phyloP scores from a whole-genome alignment of 1,140 invertebrate species.

The Drosophila yakuba region DNA sequence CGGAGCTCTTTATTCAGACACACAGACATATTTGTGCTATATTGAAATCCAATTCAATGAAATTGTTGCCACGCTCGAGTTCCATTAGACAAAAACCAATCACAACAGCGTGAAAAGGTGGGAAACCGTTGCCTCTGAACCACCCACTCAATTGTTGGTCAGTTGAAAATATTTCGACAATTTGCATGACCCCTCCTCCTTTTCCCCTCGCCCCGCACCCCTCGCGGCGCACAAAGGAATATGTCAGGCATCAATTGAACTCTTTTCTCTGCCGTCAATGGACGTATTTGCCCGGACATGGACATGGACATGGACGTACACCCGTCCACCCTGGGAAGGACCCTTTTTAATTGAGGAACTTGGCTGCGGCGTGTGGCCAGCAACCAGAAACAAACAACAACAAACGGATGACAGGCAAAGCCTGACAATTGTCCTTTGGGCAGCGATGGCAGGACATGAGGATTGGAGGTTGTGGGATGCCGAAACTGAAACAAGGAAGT shows the following conservation, averaged over 20 bases:
- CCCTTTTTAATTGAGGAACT: conserved; percentile 78
- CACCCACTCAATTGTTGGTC: conserved; percentile 75
- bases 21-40: conserved; percentile 43
- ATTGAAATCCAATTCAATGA: conserved; percentile 84
- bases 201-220: not conserved
- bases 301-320: not conserved
- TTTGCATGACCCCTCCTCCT: conserved; percentile 61
- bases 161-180: conserved; percentile 83
- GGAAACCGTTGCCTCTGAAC: conserved; percentile 17
- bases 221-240: conserved; percentile 67
- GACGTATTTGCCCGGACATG: conserved; percentile 36
- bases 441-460: conserved; percentile 34
- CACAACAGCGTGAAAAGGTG: conserved; percentile 71
- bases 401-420: conserved; percentile 50
- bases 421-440: conserved; percentile 56
- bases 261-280: conserved; percentile 61
- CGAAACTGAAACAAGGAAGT: conserved; percentile 2
- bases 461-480: conserved; percentile 8
- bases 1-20: conserved; percentile 33
- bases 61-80: conserved; percentile 80
- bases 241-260: conserved; percentile 79
- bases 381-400: conserved; percentile 64
- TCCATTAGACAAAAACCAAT: conserved; percentile 84
- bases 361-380: conserved; percentile 67
- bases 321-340: conserved; percentile 19